Evolutionary conservation across 2,797 vertebrate genomes (phyloP), one percentile per base, ranked within the genome.

Genomic region (Octomys mimax): DNA sequence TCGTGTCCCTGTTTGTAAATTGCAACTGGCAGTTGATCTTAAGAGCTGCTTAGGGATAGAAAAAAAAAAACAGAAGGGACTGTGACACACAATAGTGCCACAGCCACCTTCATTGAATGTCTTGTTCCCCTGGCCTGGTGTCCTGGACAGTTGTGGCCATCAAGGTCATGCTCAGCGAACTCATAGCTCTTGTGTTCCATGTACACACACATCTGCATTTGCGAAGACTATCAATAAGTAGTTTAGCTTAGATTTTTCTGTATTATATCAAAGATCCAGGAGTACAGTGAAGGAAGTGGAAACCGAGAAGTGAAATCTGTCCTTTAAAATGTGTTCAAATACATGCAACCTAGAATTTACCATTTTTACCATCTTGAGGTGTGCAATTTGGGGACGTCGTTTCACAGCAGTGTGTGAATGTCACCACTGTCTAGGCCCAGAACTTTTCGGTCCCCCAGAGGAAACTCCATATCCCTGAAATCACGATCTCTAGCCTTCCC

Each of bases 61-160:
- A 54, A 0, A 33, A 52, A 52, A 77, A 78, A 39, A 12, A 49
- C 2, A 6, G 46, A 68, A 39, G 22, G 66, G 22, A 13, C 18
- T 31, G 12, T 22, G 4, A n/a, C 5, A 2, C 0, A 0, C 4
- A 19, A 13, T 31, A 18, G 12, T n/a, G 6, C 14, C 42, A 0
- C 12, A 24, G 26, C 46, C 42, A 21, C 42, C 59, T 49, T 46
- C 22, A 57, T 57, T 16, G 54, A 13, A 1, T 1, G 0, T 42
- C 46, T 46, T 14, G 0, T 78, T 49, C 62, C 19, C 3, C 33
- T 5, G n/a, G 71, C 62, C 82, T 83, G 28, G 54, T 92, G 33
- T 62, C 90, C 62, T 87, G 70, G 28, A 61, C 57, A 66, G 22
- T 93, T 79, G 87, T 16, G 61, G 73, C 64, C 28, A 2, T 4